phyloP scores from a whole-genome alignment of 2,797 vertebrate species.

The Pseudopleuronectes americanus region DNA sequence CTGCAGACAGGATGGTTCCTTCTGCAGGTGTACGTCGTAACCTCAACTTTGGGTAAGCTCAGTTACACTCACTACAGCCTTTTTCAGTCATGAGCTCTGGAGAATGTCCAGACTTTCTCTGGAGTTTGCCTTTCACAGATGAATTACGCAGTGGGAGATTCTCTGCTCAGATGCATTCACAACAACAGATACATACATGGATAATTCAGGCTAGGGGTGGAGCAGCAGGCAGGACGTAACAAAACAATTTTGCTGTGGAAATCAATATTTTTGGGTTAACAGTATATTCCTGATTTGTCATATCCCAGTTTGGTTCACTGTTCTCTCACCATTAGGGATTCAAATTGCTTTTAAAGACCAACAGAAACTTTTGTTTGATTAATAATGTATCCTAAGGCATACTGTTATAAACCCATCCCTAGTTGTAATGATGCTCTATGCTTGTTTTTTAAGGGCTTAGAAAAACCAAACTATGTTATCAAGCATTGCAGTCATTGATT shows the following conservation, averaged over 20 bases:
- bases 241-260: too few species aligned
- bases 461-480: conserved; percentile 47
- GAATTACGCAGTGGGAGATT: too few species aligned
- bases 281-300: too few species aligned
- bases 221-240: too few species aligned
- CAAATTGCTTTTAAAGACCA: conserved; percentile 49
- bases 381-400: conserved; percentile 53
- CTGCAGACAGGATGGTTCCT: conserved; percentile 91
- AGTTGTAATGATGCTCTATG: conserved; percentile 54
- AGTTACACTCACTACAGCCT: background rate
- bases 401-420: conserved; percentile 62
- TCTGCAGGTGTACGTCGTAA: conserved; percentile 89
- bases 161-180: too few species aligned
- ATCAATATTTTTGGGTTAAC: too few species aligned
- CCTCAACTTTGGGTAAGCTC: conserved; percentile 92
- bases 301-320: background rate
- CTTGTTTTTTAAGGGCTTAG: conserved; percentile 43
- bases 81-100: too few species aligned
- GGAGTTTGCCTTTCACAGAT: too few species aligned
- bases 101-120: too few species aligned
- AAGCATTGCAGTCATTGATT: conserved; percentile 56
- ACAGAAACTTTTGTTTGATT: conserved; percentile 60
- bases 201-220: too few species aligned
- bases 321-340: conserved; percentile 14
- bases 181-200: too few species aligned